Base-by-base conservation (phyloP, 2,888 invertebrate species). In the Heliconius charithonia region DNA sequence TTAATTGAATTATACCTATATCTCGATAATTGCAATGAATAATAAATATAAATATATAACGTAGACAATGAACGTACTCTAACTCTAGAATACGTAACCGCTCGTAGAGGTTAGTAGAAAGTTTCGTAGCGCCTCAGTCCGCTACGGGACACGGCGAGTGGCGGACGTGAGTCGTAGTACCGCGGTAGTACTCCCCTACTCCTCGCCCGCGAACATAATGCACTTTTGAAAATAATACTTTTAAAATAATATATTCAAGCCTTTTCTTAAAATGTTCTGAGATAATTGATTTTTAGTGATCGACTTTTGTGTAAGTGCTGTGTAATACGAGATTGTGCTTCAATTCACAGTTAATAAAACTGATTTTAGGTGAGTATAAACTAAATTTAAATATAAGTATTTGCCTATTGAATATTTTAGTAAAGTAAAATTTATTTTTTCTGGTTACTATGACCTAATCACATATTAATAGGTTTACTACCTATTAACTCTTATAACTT, bases 101-200 rank as follows among this genome's bases (percentile, higher is more conserved):
- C 79, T 69, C 72, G 67, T 73, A 72, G 74, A 76, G 62, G 69
- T 67, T 59, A 67, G 74, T 67, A 51, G 37, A 56, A 75, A 67
- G 66, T 65, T 63, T 65, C 69, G 74, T 73, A 72, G 72, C 73
- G 77, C 67, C 74, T 79, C 83, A 83, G 79, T 84, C 82, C 74
- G 81, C 82, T 74, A 70, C 78, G 80, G 81, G 77, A 73, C 81
- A 80, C 81, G 79, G 67, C 65, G 70, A 78, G 78, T 75, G 78
- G 41, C 78, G 78, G 74, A 78, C 81, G 83, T 59, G 59, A 32
- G 72, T 9, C 37, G 37, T n/a, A 32, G 37, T 25, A 32, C 10
- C 32, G 7, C 32, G 32, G 0, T n/a, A 25, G 27, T 56, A 37
- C 72, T 59, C 56, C 4, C 10, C 59, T 56, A 7, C 6, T 29